Evolutionary conservation across 2,888 invertebrate genomes (phyloP), one percentile per base, ranked within the genome.

Genomic region (Apamea epomidion): DNA sequence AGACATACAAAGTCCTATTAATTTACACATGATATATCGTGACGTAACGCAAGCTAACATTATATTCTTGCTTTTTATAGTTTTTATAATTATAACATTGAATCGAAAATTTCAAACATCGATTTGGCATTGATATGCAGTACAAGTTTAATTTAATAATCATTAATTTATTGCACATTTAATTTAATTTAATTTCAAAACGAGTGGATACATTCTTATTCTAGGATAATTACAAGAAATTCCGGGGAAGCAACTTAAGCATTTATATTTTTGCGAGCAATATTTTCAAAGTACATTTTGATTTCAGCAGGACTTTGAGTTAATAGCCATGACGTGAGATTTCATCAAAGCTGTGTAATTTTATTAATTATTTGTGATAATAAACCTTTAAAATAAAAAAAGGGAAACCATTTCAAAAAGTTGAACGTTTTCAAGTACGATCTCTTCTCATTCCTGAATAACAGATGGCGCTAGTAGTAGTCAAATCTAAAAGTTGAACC

Each of bases 91-190:
- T 58, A 76, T 81, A 83, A 90, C 81, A 85, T 84, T 85, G 80
- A 85, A 90, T 90, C 87, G 87, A 89, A 90, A 84, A 87, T 93
- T 93, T 91, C 91, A 95, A 93, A 93, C 93, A 92, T 94, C 93
- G 92, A 93, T 95, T 95, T 96, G 95, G 95, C 95, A 94, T 95
- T 95, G 96, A 96, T 96, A 96, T 96, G 96, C 95, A 93, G 93
- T 92, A 93, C 91, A 91, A 86, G 91, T 91, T 90, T 91, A 91
- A 93, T 93, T 92, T 92, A 91, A 91, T 93, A 93, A 91, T 92
- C 90, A 92, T 93, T 91, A 92, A 92, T 86, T 94, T 96, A 96
- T 96, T 96, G 96, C 96, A 96, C 96, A 94, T 92, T 90, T 91
- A 90, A 91, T 93, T 92, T 93, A 87, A 94, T 81, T 85, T 87